Base-by-base conservation (phyloP, 2,113 vertebrate genomes). In the Ameiurus melas region DNA sequence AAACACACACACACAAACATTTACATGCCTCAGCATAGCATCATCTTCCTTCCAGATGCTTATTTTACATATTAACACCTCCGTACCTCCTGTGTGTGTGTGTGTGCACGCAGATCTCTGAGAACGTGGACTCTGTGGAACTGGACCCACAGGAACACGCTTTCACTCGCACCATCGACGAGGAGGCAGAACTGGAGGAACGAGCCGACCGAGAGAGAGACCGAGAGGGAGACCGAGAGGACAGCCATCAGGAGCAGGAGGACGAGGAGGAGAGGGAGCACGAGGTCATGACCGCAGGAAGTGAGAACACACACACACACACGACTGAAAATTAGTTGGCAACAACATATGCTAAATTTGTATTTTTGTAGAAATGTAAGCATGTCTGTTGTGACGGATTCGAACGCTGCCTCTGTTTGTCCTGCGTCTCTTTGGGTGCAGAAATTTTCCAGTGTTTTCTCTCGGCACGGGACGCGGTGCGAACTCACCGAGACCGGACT, bases 401-500 rank as follows among this genome's bases (percentile, higher is more conserved):
- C 64, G 90, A 90, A 91, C 86, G 36, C 80, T 87, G 75, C 86
- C 19, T 89, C 64, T 91, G 83, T 90, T 62, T 92, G 87, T 96
- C 95, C 95, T 95, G 68, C 96, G 94, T 96, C 93, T 95, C 94
- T 93, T 93, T 94, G 90, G 91, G 96, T 96, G 95, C 97, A 99
- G 98, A 99, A 98, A 99, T 99, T 94, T 99, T 99, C 97, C 98
- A 99, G 93, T 99, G 98, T 97, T 99, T 99, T 95, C 97, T 99
- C 95, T 99, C 98, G 97, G 98, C 97, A 90, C 97, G 98, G 92
- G 98, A 99, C 92, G 97, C 97, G 88, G 97, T 97, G 87, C 97
- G 97, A 91, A 97, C 43, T 47, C 43, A 97, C 86, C 96, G 97
- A 86, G 98, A 99, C 79, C 94, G 97, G 86, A 98, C 97, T 91